These are phyloP conservation scores for Beaufortia kweichowensis DNA, from an alignment of 2,113 vertebrate genomes.

Conservation along the genomic window DNA sequence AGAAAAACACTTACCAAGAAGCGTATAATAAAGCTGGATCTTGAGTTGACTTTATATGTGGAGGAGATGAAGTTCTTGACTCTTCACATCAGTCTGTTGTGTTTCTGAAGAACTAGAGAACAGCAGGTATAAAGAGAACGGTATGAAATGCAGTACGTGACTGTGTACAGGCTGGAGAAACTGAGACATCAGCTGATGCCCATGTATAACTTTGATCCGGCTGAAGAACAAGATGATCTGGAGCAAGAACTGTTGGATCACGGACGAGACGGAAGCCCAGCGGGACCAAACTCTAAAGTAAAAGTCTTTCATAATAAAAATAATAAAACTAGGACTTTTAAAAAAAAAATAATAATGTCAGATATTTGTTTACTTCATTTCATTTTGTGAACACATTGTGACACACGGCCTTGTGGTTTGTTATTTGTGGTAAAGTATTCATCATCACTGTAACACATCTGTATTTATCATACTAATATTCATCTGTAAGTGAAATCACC, in stretches of 20 bases:
- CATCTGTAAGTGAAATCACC: no score
- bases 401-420: constrained; percentile 63
- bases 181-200: constrained; percentile 97
- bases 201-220: constrained; percentile 98
- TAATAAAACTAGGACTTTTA: no score
- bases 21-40: no score
- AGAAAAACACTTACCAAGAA: no score
- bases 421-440: constrained; percentile 71
- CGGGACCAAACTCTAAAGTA: constrained; percentile 76
- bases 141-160: no score
- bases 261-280: constrained; percentile 78
- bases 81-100: no score
- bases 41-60: no score
- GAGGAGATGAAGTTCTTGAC: no score
- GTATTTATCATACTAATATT: no score
- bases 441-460: neutral
- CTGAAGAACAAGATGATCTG: constrained; percentile 94
- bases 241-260: constrained; percentile 96
- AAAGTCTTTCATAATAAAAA: neutral
- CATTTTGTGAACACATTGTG: constrained; percentile 64
- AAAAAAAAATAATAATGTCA: neutral
- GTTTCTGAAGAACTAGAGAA: no score
- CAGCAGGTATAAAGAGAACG: no score
- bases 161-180: constrained; percentile 85
- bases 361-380: neutral